These are phyloP conservation scores for Caloenas nicobarica DNA, from an alignment of 2,113 vertebrate species.

Conservation along the genomic window DNA sequence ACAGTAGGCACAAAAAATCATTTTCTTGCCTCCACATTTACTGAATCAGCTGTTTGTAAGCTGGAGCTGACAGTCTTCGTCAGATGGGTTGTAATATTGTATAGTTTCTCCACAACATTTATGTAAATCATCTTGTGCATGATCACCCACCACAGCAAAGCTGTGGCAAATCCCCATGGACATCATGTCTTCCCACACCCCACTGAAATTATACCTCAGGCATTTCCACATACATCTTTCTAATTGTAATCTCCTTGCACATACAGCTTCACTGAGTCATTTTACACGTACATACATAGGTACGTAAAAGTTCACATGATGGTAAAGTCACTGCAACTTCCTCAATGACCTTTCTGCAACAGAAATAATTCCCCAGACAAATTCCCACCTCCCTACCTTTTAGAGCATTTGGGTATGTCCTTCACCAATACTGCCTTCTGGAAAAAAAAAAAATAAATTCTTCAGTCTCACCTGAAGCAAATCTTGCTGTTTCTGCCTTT, in stretches of 20 bases:
- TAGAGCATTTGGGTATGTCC: background rate
- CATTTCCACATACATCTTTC: conserved; percentile 2
- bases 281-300: background rate
- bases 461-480: background rate
- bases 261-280: background rate
- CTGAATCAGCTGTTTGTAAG: background rate
- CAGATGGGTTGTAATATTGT: background rate
- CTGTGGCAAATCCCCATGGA: background rate
- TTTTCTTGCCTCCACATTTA: background rate
- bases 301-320: background rate
- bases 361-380: background rate
- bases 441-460: background rate
- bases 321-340: conserved; percentile 2
- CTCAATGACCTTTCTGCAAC: background rate
- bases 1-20: background rate
- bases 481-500: background rate
- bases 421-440: background rate
- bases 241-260: background rate
- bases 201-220: background rate
- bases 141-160: background rate
- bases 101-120: background rate
- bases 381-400: background rate
- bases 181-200: background rate
- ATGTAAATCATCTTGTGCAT: background rate
- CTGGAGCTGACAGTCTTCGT: background rate